These are phyloP conservation scores for Tyto alba DNA, from an alignment of 2,113 vertebrate species.

Conservation along the genomic window DNA sequence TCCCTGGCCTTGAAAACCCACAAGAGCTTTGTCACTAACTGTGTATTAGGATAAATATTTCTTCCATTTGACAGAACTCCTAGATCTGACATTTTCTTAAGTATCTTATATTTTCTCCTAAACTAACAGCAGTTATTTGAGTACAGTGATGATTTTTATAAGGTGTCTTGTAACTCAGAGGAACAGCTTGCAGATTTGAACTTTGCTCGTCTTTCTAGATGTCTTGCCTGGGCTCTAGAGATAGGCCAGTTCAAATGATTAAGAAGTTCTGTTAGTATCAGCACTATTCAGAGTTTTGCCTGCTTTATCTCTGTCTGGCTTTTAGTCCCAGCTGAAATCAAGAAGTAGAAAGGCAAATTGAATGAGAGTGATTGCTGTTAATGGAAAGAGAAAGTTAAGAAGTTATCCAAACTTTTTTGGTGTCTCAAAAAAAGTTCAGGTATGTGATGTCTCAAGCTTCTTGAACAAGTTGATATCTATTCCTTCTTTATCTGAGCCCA, in stretches of 20 bases:
- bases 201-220: background rate
- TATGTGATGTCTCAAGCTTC: background rate
- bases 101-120: background rate
- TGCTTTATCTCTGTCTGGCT: constrained; percentile 25
- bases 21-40: background rate
- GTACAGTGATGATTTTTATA: background rate
- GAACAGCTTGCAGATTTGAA: background rate
- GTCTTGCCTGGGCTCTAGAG: constrained; percentile 8
- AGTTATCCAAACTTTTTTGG: background rate
- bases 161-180: background rate
- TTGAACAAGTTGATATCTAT: background rate
- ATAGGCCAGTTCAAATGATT: background rate
- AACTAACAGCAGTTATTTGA: constrained; percentile 20
- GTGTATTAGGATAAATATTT: background rate
- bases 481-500: background rate
- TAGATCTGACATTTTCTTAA: background rate
- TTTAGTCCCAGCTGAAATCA: constrained; percentile 47
- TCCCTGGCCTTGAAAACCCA: background rate
- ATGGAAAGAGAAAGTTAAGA: constrained; percentile 10
- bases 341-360: constrained; percentile 16
- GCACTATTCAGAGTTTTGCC: constrained; percentile 14
- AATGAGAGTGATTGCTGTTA: constrained; percentile 1
- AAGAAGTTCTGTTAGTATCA: constrained; percentile 32
- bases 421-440: background rate
- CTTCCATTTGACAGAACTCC: background rate